Base-by-base conservation (phyloP, 1,140 invertebrate genomes). In the Teleopsis dalmanni region DNA sequence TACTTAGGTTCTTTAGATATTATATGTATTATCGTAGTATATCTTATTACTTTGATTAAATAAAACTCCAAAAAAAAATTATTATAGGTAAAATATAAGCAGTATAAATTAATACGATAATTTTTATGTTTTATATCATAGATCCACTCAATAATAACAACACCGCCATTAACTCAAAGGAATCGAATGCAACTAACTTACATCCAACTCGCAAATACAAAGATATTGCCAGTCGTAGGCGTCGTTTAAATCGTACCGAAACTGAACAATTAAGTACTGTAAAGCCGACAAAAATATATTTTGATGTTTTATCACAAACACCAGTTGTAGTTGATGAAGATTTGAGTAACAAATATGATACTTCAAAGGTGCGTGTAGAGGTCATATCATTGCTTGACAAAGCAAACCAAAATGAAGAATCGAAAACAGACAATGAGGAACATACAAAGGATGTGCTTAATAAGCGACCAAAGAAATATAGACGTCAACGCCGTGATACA, bases 401-500 rank as follows among this genome's bases (percentile, higher is more conserved):
- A n/a, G n/a, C n/a, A n/a, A n/a, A n/a, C n/a, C n/a, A n/a, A n/a
- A n/a, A n/a, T n/a, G 41, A 42, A 10, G 51, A 44, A 8, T 4
- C 22, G 3, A 51, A 51, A 36, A 6, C n/a, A 19, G 29, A 46
- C 6, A 25, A 48, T 2, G 22, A 21, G 8, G 49, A 53, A 18
- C 52, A 57, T 14, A 35, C 36, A 0, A 64, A 66, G 35, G 46
- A 56, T 9, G 34, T 37, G 14, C 42, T 49, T 3, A 37, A 48
- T 1, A 62, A 67, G 34, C 48, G 52, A n/a, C 63, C 58, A 33
- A 65, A 65, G 41, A 65, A 60, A 48, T 55, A 18, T 46, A 59
- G 29, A 50, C 60, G 55, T 13, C 56, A 57, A 5, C 58, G 63
- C 11, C 61, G 64, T 13, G 48, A 59, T 14, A 33, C 43, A 10